Base-by-base conservation (phyloP, 2,888 invertebrate genomes). In the Anarsia innoxiella region DNA sequence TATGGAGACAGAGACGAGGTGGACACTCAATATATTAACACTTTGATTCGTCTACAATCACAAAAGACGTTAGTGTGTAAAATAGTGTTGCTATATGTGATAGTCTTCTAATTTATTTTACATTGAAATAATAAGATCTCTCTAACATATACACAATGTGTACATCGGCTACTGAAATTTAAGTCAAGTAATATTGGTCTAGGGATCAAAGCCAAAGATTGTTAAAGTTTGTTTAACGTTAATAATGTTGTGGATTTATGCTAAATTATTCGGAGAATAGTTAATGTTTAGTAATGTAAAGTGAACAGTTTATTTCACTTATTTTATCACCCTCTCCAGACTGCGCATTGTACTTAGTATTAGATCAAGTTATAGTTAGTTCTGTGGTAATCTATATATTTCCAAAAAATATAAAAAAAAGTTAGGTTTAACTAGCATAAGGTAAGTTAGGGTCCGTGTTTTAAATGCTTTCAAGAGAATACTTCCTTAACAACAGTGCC, bases 151-250 rank as follows among this genome's bases (percentile, higher is more conserved):
- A 66, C 68, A 69, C 70, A 64, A 63, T 69, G 53, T 72, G 66
- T 66, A 57, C 68, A 75, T 75, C 74, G 74, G 78, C 76, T 67
- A 56, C 63, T 65, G 58, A 59, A 66, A 68, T 61, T 59, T 66
- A 67, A 71, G 74, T 76, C 72, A 65, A 73, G 66, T 70, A 69
- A 72, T 88, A 90, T 90, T 90, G 90, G 90, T 91, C 89, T 88
- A 89, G 91, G 91, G 91, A 91, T 89, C 91, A 91, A 91, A 89
- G 89, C 91, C 91, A 91, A 91, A 91, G 91, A 90, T 90, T 89
- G 89, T 91, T 90, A 87, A 88, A 75, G 73, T 80, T 82, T 84
- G 77, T 80, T 84, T 82, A 70, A 80, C 83, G 76, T 74, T 82
- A 74, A 75, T 76, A 65, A 79, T 80, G 80, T 83, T 83, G 80